A percentile compares a stretch with the other conserved stretches of the same genome.
These are phyloP conservation scores for Watsonalla binaria DNA, from an alignment of 2,888 invertebrate genomes.

Conservation along the genomic window DNA sequence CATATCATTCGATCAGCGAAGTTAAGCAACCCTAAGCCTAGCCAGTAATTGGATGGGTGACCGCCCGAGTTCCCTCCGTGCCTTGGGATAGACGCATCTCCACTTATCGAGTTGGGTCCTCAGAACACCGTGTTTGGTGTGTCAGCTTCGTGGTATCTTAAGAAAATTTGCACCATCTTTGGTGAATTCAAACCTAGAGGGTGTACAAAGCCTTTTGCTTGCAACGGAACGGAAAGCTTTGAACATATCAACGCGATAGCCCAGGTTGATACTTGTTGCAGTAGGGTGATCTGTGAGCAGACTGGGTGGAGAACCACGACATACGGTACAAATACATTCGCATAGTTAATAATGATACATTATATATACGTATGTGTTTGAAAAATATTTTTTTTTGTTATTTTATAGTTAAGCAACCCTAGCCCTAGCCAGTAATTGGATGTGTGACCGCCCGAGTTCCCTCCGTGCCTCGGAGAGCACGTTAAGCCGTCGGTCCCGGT, in stretches of 20 bases:
- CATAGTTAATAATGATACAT: too few relatives aligned
- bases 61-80: too few relatives aligned
- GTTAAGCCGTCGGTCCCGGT: too few relatives aligned
- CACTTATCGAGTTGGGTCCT: conserved; percentile 28
- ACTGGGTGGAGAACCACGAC: background rate
- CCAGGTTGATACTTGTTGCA: conserved; percentile 10
- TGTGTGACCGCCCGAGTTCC: too few relatives aligned
- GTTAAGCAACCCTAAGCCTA: too few relatives aligned
- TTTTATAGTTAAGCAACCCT: too few relatives aligned
- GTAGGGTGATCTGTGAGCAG: background rate
- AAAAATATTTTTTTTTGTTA: too few relatives aligned
- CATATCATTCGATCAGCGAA: too few relatives aligned
- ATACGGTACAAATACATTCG: background rate
- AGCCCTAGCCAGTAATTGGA: too few relatives aligned
- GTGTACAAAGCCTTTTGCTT: conserved; percentile 32
- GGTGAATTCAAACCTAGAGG: conserved; percentile 39
- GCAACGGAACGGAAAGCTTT: conserved; percentile 16
- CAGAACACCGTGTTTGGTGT: conserved; percentile 35
- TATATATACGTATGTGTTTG: too few relatives aligned
- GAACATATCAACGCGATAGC: conserved; percentile 6
- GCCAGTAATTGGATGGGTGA: too few relatives aligned
- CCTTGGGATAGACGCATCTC: conserved; percentile 26
- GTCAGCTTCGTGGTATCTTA: conserved; percentile 34
- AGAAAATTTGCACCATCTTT: conserved; percentile 48
- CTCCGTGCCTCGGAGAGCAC: too few relatives aligned